Percentiles rank a stretch among this genome's conserved stretches.
phyloP scores from a whole-genome alignment of 2,888 invertebrate species.

The Cataglyphis livida region DNA sequence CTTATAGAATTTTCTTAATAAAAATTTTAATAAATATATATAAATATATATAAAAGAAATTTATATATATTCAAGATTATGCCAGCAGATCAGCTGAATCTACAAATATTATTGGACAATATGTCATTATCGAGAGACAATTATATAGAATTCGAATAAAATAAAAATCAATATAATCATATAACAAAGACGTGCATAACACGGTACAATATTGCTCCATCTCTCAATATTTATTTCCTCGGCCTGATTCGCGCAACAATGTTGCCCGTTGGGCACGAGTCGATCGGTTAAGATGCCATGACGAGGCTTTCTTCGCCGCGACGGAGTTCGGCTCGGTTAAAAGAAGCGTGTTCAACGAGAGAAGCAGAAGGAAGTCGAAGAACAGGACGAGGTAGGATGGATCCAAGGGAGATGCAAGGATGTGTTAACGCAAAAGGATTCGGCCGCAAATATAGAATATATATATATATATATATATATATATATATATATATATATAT shows the following conservation, averaged over 20 bases:
- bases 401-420: constrained; percentile 61
- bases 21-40: not conserved
- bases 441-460: constrained; percentile 34
- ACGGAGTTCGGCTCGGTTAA: constrained; percentile 48
- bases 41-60: not conserved
- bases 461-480: no score
- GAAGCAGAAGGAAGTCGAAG: constrained; percentile 49
- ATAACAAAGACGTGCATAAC: not conserved
- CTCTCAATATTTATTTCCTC: constrained; percentile 52
- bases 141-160: constrained; percentile 6
- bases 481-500: not conserved
- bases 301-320: constrained; percentile 61
- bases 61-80: not conserved
- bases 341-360: constrained; percentile 47
- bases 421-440: constrained; percentile 54
- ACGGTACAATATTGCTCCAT: constrained; percentile 33
- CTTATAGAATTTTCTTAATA: not conserved
- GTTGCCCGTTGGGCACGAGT: constrained; percentile 52
- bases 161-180: constrained; percentile 5
- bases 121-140: not conserved
- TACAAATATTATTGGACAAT: not conserved
- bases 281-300: constrained; percentile 61
- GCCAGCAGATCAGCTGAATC: not conserved
- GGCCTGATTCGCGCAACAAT: constrained; percentile 53
- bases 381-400: constrained; percentile 53